Conservation (phyloP, 2,888 invertebrate species). For the Parnassius apollo region DNA sequence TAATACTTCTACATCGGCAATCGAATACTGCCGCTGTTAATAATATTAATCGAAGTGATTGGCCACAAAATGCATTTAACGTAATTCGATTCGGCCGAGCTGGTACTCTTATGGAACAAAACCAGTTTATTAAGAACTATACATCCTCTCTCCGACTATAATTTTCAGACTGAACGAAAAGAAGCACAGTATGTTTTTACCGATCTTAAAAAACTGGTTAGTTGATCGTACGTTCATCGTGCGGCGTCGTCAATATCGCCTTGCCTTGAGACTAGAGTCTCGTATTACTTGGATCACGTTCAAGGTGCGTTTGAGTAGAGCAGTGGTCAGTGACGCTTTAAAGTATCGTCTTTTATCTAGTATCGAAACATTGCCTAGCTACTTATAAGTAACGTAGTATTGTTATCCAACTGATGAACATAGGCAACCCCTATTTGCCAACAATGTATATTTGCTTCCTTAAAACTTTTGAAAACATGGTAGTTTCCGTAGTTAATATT, state of each 20-base stretch:
- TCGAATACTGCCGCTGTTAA: constrained; percentile 60
- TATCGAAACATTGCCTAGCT: constrained; percentile 5
- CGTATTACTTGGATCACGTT: constrained; percentile 78
- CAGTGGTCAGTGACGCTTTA: constrained; percentile 42
- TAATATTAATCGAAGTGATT: constrained; percentile 74
- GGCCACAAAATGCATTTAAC: constrained; percentile 76
- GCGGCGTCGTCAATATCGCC: constrained; percentile 64
- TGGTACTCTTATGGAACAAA: constrained; percentile 66
- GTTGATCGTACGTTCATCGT: constrained; percentile 49
- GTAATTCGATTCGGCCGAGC: constrained; percentile 74
- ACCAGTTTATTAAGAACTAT: constrained; percentile 57
- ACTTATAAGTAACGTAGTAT: too few relatives aligned
- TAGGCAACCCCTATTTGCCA: too few relatives aligned
- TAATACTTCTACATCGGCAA: constrained; percentile 58
- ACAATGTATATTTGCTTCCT: too few relatives aligned
- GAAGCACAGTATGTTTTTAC: constrained; percentile 45
- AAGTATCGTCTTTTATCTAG: constrained; percentile 13
- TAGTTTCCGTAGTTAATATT: too few relatives aligned
- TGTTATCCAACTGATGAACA: too few relatives aligned
- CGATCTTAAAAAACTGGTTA: constrained; percentile 57
- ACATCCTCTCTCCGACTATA: constrained; percentile 42
- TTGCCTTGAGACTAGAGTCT: constrained; percentile 76
- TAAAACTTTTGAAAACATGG: too few relatives aligned
- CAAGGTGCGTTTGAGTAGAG: constrained; percentile 67
- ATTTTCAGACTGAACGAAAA: constrained; percentile 38